Conservation (phyloP, 2,113 vertebrate genomes). For the Phaetusa simplex region DNA sequence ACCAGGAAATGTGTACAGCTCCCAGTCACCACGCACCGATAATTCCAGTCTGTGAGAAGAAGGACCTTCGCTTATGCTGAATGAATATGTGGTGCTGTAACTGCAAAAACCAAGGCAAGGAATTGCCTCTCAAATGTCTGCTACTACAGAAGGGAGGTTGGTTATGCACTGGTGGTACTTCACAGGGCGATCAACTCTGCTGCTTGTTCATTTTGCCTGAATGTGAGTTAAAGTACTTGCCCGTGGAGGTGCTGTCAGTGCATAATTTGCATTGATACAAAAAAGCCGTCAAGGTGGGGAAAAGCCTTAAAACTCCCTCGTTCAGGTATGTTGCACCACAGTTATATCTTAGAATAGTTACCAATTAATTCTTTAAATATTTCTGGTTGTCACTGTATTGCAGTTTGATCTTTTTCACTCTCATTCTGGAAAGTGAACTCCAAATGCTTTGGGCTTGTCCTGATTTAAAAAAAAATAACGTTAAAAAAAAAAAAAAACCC, state of each 20-base stretch:
- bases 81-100: not conserved
- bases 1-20: not conserved
- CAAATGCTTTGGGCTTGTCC: not conserved
- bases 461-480: not conserved
- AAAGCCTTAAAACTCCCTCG: not conserved
- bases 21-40: rapidly evolving
- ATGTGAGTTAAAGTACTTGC: not conserved
- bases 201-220: not conserved
- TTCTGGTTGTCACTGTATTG: not conserved
- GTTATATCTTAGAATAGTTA: not conserved
- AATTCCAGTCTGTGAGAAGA: not conserved
- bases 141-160: not conserved
- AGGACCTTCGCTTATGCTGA: not conserved
- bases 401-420: not conserved
- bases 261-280: not conserved
- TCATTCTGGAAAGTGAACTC: not conserved
- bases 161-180: not conserved
- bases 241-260: not conserved
- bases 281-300: not conserved
- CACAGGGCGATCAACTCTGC: not conserved
- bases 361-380: not conserved
- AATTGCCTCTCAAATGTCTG: not conserved
- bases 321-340: not conserved
- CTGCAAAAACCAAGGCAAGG: not conserved
- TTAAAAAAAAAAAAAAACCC: not conserved